A percentile compares a stretch with the other conserved stretches of the same genome.
Evolutionary conservation across 2,797 vertebrate genomes (phyloP).

Genomic region (Melanotaenia parkinsoni): DNA sequence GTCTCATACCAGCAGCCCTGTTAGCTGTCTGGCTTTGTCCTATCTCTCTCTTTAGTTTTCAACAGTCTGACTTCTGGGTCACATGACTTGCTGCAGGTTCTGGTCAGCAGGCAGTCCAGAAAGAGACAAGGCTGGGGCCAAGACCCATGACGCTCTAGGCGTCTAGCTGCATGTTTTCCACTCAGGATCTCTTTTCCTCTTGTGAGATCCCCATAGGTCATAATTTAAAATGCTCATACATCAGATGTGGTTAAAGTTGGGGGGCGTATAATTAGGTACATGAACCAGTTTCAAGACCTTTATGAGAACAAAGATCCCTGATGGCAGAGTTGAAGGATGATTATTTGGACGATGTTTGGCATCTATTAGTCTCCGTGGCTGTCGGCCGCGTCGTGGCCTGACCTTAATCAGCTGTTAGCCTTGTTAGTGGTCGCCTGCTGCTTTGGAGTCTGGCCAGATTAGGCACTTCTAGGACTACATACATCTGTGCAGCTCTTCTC

Average conservation of each 20-base stretch:
- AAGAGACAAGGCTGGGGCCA: neutral
- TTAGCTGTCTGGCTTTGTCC: slow-evolving; percentile 22
- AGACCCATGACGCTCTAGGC: slow-evolving; percentile 4
- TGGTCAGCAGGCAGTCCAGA: slow-evolving; percentile 44
- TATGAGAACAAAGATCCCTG: slow-evolving; percentile 31
- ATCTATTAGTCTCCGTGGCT: slow-evolving; percentile 53
- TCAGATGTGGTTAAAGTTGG: neutral
- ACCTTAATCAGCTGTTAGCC: slow-evolving; percentile 82
- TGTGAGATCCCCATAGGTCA: neutral
- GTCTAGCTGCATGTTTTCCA: neutral
- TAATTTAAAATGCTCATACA: neutral
- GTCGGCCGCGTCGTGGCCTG: slow-evolving; percentile 54
- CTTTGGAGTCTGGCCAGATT: slow-evolving; percentile 75
- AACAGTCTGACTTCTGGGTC: slow-evolving; percentile 39
- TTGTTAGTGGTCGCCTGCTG: slow-evolving; percentile 71
- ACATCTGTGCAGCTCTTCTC: slow-evolving; percentile 58
- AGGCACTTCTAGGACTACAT: slow-evolving; percentile 61
- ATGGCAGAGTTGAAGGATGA: slow-evolving; percentile 34
- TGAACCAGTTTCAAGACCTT: slow-evolving; percentile 26
- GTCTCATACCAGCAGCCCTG: neutral
- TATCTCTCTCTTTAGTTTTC: slow-evolving; percentile 20
- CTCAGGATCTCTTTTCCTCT: neutral
- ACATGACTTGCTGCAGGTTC: slow-evolving; percentile 47
- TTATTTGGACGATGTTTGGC: slow-evolving; percentile 43
- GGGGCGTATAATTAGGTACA: neutral